Conservation (phyloP, 2,888 invertebrate species). For the Noctua pronuba region DNA sequence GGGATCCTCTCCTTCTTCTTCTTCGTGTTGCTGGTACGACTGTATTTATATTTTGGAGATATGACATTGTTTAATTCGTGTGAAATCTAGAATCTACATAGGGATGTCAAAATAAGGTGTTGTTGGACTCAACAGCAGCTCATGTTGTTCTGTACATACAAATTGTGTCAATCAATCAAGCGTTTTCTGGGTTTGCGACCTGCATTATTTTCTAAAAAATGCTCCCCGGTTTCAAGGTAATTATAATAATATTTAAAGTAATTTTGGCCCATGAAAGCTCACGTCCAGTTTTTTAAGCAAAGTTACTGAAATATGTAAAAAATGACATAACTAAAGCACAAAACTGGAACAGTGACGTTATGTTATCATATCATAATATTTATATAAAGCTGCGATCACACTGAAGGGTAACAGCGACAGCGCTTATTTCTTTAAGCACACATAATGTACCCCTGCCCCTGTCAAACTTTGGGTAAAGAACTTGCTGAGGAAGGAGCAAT, state of each 20-base stretch:
- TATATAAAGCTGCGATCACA: constrained; percentile 10
- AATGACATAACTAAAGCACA: background rate
- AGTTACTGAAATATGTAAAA: background rate
- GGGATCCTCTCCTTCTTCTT: background rate
- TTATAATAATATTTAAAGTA: background rate
- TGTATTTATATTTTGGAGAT: background rate
- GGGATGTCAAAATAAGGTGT: background rate
- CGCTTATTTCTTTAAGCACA: background rate
- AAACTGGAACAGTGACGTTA: constrained; percentile 14
- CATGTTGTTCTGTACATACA: background rate
- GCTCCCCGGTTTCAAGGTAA: background rate
- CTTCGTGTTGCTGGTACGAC: background rate
- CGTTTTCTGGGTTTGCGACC: background rate
- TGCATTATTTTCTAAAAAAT: background rate
- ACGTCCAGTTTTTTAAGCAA: background rate
- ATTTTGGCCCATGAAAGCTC: background rate
- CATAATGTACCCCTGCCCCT: background rate
- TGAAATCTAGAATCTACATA: background rate
- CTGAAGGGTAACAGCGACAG: background rate
- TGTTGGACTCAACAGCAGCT: background rate
- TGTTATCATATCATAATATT: background rate
- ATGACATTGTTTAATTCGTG: background rate
- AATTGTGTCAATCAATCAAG: background rate
- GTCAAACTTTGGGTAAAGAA: background rate
- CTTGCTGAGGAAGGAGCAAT: background rate